Evolutionary conservation across 1,140 invertebrate genomes (phyloP), one percentile per base, ranked within the genome.

Genomic region (Megathymus violae): DNA sequence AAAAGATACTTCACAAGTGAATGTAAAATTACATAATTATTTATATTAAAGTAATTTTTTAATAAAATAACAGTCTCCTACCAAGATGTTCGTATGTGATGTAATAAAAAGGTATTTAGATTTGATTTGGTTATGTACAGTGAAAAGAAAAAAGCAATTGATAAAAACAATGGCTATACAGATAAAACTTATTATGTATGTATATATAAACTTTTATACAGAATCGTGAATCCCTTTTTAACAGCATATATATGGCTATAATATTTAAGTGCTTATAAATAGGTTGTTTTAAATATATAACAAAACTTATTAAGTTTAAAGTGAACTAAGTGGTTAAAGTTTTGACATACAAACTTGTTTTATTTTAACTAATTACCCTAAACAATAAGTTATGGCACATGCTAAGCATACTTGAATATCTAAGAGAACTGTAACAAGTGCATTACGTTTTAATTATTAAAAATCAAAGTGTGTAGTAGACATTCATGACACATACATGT

Each of bases 401-500:
- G 62, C 62, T 64, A 64, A 64, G 62, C 62, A 58, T 50, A 59
- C 16, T 64, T 38, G 16, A 61, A 43, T 50, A 50, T 62, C 48
- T 47, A 58, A 50, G 9, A 41, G 34, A 54, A 54, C 36, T 41
- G 9, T 41, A 19, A 41, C 11, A 43, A 60, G 63, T 65, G 63
- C 56, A 60, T 65, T 59, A 66, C 56, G 60, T 52, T 48, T 61
- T 56, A 22, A 27, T 11, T 27, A 43, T 13, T 25, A 7, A 31
- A 9, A 31, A 7, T 38, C 13, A 52, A 58, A 54, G 19, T 59
- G 72, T 78, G 65, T 74, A 71, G 59, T 71, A 76, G 67, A 83
- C 76, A 73, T 73, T n/a, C n/a, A 78, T 67, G 46, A 74, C 68
- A 92, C 91, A 89, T 91, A 92, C 91, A 89, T 92, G 89, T 88